Percentiles rank a stretch among this genome's conserved stretches.
phyloP scores from a whole-genome alignment of 2,888 invertebrate species.

The Cephus pulcher region DNA sequence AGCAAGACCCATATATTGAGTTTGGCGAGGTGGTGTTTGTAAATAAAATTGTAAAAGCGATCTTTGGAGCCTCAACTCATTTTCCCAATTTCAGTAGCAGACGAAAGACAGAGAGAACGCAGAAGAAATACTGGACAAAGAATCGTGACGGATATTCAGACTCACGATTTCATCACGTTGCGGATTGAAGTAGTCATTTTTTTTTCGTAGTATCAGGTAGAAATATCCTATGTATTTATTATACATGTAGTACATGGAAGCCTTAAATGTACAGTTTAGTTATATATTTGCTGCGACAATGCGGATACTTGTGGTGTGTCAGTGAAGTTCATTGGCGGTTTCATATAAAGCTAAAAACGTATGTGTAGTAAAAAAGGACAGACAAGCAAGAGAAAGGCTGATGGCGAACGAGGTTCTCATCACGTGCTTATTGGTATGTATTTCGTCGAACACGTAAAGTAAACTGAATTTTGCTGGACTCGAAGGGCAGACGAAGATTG shows the following conservation, averaged over 20 bases:
- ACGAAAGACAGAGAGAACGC: neutral
- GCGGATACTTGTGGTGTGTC: neutral
- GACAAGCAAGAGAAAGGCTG: neutral
- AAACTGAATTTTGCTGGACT: neutral
- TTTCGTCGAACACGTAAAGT: neutral
- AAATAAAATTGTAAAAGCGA: conserved; percentile 53
- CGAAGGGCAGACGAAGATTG: neutral
- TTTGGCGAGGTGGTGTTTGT: conserved; percentile 51
- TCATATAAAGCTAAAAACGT: no score
- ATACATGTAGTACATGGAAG: neutral
- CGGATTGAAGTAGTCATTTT: neutral
- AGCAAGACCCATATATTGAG: conserved; percentile 20
- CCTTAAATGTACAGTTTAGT: neutral
- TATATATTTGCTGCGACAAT: neutral
- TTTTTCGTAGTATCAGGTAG: neutral
- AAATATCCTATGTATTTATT: neutral
- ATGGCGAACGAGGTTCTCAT: neutral
- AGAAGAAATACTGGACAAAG: neutral
- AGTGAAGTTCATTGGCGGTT: neutral
- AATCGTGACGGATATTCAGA: neutral
- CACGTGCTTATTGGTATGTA: neutral
- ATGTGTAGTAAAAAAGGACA: no score
- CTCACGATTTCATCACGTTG: no score
- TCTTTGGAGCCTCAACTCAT: conserved; percentile 23
- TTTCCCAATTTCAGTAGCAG: conserved; percentile 26